A percentile compares a stretch with the other conserved stretches of the same genome.
Evolutionary conservation across 2,113 vertebrate genomes (phyloP).

Genomic region (Monopterus albus): DNA sequence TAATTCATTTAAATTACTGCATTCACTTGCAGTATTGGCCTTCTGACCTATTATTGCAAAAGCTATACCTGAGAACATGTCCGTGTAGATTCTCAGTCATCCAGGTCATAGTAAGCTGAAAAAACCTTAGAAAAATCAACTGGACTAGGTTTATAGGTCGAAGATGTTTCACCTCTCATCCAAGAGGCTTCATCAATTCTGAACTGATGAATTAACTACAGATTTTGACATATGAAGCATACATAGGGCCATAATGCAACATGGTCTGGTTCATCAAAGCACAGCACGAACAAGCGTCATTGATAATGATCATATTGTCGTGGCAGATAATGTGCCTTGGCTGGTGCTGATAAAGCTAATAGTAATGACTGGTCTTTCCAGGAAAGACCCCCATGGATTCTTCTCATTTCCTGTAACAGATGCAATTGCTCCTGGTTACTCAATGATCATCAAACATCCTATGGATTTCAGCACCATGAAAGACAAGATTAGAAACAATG

Average conservation of each 20-base stretch:
- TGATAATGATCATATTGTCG: neutral
- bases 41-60: neutral
- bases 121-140: too few relatives aligned
- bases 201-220: too few relatives aligned
- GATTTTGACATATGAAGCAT: neutral
- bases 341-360: neutral
- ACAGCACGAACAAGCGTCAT: neutral
- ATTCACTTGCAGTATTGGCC: neutral
- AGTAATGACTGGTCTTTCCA: constrained; percentile 65
- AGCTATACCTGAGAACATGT: too few relatives aligned
- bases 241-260: neutral
- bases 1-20: neutral
- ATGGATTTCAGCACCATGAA: constrained; percentile 99
- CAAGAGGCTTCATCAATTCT: too few relatives aligned
- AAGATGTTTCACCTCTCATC: too few relatives aligned
- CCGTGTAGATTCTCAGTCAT: too few relatives aligned
- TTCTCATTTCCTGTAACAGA: constrained; percentile 98
- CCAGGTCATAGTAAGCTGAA: too few relatives aligned
- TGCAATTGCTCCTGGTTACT: constrained; percentile 97
- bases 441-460: constrained; percentile 97
- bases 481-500: constrained; percentile 93
- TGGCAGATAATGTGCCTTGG: neutral
- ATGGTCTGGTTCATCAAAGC: neutral
- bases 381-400: constrained; percentile 97
- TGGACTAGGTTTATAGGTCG: too few relatives aligned